Conservation (phyloP, 2,797 vertebrate genomes). For the Nannoperca obscura region DNA sequence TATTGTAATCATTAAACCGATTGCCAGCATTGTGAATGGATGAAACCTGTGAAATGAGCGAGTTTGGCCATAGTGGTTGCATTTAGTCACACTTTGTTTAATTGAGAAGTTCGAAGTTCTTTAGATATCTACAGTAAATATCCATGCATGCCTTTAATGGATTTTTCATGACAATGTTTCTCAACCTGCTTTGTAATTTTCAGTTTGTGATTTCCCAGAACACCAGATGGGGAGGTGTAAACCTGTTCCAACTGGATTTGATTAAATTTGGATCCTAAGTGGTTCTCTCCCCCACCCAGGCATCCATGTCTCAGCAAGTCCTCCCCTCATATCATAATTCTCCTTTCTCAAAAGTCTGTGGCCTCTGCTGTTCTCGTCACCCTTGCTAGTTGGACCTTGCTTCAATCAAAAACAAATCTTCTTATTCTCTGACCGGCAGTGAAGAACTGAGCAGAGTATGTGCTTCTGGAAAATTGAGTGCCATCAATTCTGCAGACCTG, state of each 20-base stretch:
- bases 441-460: not conserved
- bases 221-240: not conserved
- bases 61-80: not conserved
- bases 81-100: not conserved
- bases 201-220: not conserved
- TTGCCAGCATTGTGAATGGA: constrained; percentile 9
- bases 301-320: not conserved
- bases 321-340: not conserved
- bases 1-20: constrained; percentile 8
- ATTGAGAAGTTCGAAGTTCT: not conserved
- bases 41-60: constrained; percentile 29
- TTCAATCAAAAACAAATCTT: too few species aligned
- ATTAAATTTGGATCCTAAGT: not conserved
- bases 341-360: not conserved
- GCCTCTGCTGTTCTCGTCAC: not conserved
- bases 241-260: not conserved
- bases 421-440: not conserved
- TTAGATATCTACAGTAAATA: not conserved
- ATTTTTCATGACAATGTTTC: not conserved
- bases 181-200: not conserved
- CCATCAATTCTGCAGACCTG: not conserved
- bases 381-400: not conserved
- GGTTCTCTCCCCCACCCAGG: not conserved
- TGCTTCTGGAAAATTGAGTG: not conserved
- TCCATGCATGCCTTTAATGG: not conserved